Evolutionary conservation across 1,140 invertebrate genomes (phyloP), one percentile per base, ranked within the genome.

Genomic region (Ostrea denselamellosa): DNA sequence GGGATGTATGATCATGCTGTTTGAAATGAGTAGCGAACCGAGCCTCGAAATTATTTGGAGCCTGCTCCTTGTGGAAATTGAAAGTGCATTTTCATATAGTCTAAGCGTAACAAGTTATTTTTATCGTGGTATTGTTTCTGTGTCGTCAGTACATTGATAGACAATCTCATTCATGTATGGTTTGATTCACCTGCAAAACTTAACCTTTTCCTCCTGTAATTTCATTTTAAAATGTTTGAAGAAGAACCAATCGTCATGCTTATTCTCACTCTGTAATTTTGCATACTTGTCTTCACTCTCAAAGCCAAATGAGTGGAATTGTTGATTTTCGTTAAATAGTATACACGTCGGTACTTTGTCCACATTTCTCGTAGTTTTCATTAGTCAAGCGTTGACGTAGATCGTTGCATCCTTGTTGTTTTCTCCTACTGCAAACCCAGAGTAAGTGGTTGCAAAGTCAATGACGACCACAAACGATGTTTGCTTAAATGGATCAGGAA

Each of bases 141-240:
- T 44, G 5, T 5, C 34, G 5, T 44, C 34, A 44, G 2, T 44
- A 44, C 34, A 44, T 44, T 44, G 34, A 44, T 44, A 44, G 34
- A 5, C 34, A n/a, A n/a, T n/a, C n/a, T n/a, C 34, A 44, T 44
- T 5, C 34, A 44, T 44, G 34, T 62, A 62, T 3, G 56, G 1
- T 19, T 7, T n/a, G 14, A 8, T n/a, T 19, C 56, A 19, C 2
- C 17, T 62, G 34, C 34, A 62, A 7, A 34, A 83, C 22, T 34
- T 44, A n/a, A 85, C 84, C 84, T 62, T 17, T 19, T 85, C 53
- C 9, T 28, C 28, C 19, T 68, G 28, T 14, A 85, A 34, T 34
- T 51, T 85, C 84, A 85, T 85, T 65, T 85, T 85, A 51, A 85
- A 85, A 34, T 56, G 44, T 28, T 68, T 44, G 56, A 85, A 85